Base-by-base conservation (phyloP, 2,888 invertebrate genomes). In the Willowsia nigromaculata region DNA sequence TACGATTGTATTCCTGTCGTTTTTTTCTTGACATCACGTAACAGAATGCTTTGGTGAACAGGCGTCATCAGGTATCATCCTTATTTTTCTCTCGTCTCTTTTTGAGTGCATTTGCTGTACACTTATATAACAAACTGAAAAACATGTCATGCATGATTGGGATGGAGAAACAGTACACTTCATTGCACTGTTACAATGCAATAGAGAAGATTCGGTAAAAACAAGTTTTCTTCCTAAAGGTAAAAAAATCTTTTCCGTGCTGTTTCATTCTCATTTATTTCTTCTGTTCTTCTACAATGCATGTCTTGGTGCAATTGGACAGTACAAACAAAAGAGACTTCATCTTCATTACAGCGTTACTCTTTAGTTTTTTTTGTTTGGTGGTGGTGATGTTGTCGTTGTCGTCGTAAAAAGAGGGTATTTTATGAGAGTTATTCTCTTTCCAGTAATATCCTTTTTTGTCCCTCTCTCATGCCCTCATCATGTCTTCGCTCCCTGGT, bases 21-120 rank as follows among this genome's bases (percentile, higher is more conserved):
- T 82, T 62, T n/a, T n/a, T 80, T 76, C 53, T 88, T 88, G 88
- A 88, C 88, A 88, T 88, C 76, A 88, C 83, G 78, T 83, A 65
- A 37, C n/a, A 74, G 22, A 50, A 80, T 33, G 40, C 81, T 82
- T 74, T 88, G 37, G 18, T 76, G 74, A 87, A 71, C 74, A 81
- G 88, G 88, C 88, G 88, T 88, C 85, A 81, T 84, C 89, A 85
- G 85, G 89, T 89, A 78, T 85, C 85, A 81, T 89, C 71, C 33
- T 74, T 81, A 43, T 65, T 84, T 78, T 78, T 30, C 40, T 76
- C 76, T 65, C 68, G 3, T 7, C 15, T 30, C 47, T 25, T 47
- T 65, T 87, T 82, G 40, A 80, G 53, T 80, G 62, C 53, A 81
- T 80, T 68, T 68, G 1, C 53, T 78, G 50, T 15, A 43, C 71